Evolutionary conservation across 2,797 vertebrate species (phyloP).

Genomic region (Malacoraja senta): DNA sequence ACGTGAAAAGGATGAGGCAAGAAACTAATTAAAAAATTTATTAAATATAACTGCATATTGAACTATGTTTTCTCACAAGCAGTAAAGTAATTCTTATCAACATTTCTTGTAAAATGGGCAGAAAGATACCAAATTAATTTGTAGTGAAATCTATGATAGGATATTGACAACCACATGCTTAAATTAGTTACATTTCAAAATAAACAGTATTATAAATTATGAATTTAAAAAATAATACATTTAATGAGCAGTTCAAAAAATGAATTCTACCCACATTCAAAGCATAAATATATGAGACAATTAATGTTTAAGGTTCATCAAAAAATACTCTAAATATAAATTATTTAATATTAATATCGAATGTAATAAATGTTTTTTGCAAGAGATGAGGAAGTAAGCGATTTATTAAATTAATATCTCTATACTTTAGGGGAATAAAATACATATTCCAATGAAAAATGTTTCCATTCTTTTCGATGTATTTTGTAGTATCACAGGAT

Average conservation of each 20-base stretch:
- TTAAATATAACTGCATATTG: neutral
- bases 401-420: neutral
- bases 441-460: neutral
- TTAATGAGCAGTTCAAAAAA: neutral
- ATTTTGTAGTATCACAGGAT: slow-evolving; percentile 30
- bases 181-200: slow-evolving; percentile 13
- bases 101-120: neutral
- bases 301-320: neutral
- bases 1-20: neutral
- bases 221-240: neutral
- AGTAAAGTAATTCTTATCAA: neutral
- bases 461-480: slow-evolving; percentile 22
- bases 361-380: slow-evolving; percentile 11
- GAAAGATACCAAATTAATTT: neutral
- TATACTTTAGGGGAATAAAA: neutral
- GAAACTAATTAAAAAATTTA: neutral
- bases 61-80: neutral
- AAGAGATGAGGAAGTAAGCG: neutral
- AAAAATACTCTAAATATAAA: neutral
- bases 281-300: neutral
- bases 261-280: neutral
- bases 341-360: neutral
- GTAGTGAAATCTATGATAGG: neutral
- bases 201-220: neutral
- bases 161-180: neutral